phyloP scores from a whole-genome alignment of 2,113 vertebrate species.

The Trematocara variabile region DNA sequence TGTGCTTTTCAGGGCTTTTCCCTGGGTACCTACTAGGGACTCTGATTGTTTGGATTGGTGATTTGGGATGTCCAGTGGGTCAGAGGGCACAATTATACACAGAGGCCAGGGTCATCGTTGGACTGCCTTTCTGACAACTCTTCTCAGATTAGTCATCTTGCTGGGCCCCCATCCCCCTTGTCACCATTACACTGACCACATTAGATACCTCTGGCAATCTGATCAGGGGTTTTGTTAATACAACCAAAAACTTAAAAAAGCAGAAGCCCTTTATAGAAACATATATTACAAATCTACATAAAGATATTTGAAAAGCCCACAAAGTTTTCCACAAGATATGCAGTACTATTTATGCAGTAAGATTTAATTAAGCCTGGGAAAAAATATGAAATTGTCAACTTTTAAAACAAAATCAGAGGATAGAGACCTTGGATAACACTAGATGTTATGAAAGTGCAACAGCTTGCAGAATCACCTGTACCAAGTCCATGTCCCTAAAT shows the following conservation, averaged over 20 bases:
- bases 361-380: background rate
- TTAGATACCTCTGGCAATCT: background rate
- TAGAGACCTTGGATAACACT: background rate
- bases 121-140: constrained; percentile 52
- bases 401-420: background rate
- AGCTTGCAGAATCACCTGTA: background rate
- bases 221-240: background rate
- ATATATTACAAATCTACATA: background rate
- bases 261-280: background rate
- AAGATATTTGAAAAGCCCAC: background rate
- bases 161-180: constrained; percentile 1
- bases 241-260: background rate
- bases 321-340: background rate
- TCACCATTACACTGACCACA: background rate
- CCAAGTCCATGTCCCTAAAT: background rate
- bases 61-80: constrained; percentile 65
- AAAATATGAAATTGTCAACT: background rate
- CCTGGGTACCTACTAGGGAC: constrained; percentile 35
- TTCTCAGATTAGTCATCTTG: constrained; percentile 53
- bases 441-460: background rate
- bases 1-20: constrained; percentile 13
- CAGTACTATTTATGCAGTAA: background rate
- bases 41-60: constrained; percentile 61
- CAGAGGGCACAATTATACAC: constrained; percentile 63
- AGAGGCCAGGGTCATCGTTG: constrained; percentile 50